Conservation (phyloP, 2,888 invertebrate species). For the Noctua janthe region DNA sequence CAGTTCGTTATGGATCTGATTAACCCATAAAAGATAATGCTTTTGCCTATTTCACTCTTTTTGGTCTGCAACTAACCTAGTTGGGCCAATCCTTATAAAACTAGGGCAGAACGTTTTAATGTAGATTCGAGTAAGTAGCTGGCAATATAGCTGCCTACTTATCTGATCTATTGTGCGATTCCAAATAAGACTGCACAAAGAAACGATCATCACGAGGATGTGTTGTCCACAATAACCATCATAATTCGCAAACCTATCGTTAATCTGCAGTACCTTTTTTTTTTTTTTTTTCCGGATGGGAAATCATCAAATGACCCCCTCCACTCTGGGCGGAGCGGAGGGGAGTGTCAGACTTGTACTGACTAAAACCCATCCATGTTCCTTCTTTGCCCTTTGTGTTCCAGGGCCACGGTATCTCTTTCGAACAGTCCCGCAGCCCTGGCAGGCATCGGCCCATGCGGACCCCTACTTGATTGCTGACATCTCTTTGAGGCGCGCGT, state of each 20-base stretch:
- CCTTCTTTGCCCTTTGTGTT: too few species aligned
- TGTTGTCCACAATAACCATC: not conserved
- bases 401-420: too few species aligned
- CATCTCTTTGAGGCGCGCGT: too few species aligned
- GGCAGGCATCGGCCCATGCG: too few species aligned
- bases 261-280: not conserved
- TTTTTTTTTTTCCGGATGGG: too few species aligned
- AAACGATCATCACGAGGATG: slow-evolving; percentile 6
- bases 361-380: too few species aligned
- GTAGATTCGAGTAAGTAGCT: slow-evolving; percentile 38
- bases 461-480: too few species aligned
- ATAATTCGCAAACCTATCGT: not conserved
- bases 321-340: too few species aligned
- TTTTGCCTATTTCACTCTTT: slow-evolving; percentile 35
- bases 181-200: slow-evolving; percentile 34
- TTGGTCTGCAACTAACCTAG: slow-evolving; percentile 38
- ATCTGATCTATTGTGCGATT: slow-evolving; percentile 5
- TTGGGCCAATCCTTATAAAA: slow-evolving; percentile 36
- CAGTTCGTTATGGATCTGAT: slow-evolving; percentile 9
- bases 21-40: slow-evolving; percentile 32
- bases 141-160: not conserved
- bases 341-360: too few species aligned
- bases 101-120: slow-evolving; percentile 35
- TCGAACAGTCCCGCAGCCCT: too few species aligned
- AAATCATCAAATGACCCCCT: too few species aligned